Evolutionary conservation across 1,140 invertebrate species (phyloP).

Genomic region (Drosophila yakuba): DNA sequence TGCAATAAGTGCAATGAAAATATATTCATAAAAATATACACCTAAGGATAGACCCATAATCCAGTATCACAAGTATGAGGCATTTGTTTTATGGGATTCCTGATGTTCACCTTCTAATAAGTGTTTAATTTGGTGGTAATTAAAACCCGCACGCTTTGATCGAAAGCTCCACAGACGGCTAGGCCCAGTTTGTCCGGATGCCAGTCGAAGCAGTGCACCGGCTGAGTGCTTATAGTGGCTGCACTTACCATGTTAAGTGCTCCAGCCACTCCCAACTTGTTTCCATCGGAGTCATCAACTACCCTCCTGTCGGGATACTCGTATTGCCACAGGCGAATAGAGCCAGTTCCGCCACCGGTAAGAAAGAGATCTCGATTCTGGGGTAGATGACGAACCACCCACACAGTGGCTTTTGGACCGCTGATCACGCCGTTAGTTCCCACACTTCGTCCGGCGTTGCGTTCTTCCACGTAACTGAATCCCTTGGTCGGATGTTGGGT

Average conservation of each 20-base stretch:
- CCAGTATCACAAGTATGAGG: conserved; percentile 23
- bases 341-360: conserved; percentile 95
- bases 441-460: conserved; percentile 85
- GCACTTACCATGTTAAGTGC: conserved; percentile 92
- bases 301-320: conserved; percentile 92
- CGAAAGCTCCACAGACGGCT: conserved; percentile 95
- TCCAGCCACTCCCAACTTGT: conserved; percentile 90
- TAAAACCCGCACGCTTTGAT: conserved; percentile 95
- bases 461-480: conserved; percentile 91
- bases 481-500: conserved; percentile 95
- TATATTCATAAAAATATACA: conserved; percentile 23
- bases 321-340: conserved; percentile 96
- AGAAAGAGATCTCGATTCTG: conserved; percentile 98
- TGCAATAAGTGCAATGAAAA: conserved; percentile 2
- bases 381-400: conserved; percentile 94
- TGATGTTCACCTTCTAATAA: conserved; percentile 26
- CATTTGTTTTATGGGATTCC: not conserved
- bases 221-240: conserved; percentile 93
- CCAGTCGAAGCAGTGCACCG: conserved; percentile 96
- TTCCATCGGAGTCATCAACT: conserved; percentile 89
- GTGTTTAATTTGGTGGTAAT: conserved; percentile 96
- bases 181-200: conserved; percentile 95
- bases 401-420: conserved; percentile 93
- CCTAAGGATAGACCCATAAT: conserved; percentile 14
- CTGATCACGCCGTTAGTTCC: conserved; percentile 79